Evolutionary conservation across 1,140 invertebrate genomes (phyloP).

Genomic region (Zaprionus africanus): DNA sequence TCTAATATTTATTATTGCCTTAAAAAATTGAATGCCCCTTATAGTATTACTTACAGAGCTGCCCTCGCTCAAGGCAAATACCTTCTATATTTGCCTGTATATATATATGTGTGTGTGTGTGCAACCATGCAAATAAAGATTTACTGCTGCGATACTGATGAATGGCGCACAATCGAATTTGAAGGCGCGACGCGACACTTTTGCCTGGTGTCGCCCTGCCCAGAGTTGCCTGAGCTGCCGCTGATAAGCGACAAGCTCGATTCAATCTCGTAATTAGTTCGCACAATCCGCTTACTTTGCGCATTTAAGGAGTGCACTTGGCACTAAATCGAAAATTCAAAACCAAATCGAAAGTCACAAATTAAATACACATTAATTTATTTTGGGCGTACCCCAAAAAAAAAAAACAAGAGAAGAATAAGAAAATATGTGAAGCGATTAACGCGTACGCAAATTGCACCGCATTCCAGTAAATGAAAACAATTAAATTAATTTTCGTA

Average conservation of each 20-base stretch:
- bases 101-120: not conserved
- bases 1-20: no score
- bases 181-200: slow-evolving; percentile 37
- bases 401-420: not conserved
- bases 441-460: slow-evolving; percentile 18
- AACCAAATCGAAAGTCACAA: slow-evolving; percentile 18
- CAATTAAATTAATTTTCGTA: slow-evolving; percentile 49
- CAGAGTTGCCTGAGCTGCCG: not conserved
- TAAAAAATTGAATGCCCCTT: no score
- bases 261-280: slow-evolving; percentile 36
- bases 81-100: not conserved
- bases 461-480: slow-evolving; percentile 33
- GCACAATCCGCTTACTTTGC: slow-evolving; percentile 25
- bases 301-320: not conserved
- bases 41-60: not conserved
- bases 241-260: slow-evolving; percentile 38
- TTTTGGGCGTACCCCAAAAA: slow-evolving; percentile 12
- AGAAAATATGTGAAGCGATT: slow-evolving; percentile 24
- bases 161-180: slow-evolving; percentile 40
- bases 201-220: not conserved
- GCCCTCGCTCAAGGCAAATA: not conserved
- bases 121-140: slow-evolving; percentile 36
- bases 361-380: slow-evolving; percentile 47
- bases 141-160: slow-evolving; percentile 38
- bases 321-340: slow-evolving; percentile 10